A percentile compares a stretch with the other conserved stretches of the same genome.
Conservation (phyloP, 2,888 invertebrate genomes). For the Atethmia centrago region DNA sequence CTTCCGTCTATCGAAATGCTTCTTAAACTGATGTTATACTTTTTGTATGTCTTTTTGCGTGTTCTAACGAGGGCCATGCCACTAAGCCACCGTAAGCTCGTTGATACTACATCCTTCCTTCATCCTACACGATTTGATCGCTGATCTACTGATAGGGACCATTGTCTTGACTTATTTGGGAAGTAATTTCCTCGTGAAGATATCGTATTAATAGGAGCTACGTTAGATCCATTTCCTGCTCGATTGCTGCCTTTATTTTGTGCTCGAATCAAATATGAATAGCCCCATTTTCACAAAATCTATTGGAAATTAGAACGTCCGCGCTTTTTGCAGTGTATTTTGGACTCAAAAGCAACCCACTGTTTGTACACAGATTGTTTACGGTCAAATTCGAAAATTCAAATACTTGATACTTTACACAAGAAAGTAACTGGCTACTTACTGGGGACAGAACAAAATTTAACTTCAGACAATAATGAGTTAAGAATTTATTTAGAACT, state of each 20-base stretch:
- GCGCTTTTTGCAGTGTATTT: conserved; percentile 32
- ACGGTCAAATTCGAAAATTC: conserved; percentile 30
- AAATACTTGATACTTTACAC: conserved; percentile 40
- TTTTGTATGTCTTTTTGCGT: conserved; percentile 59
- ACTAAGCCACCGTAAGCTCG: conserved; percentile 65
- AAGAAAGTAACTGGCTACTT: conserved; percentile 26
- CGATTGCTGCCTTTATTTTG: conserved; percentile 24
- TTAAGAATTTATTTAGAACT: conserved; percentile 59
- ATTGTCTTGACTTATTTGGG: conserved; percentile 56
- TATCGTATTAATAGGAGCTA: conserved; percentile 42
- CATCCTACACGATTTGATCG: conserved; percentile 46
- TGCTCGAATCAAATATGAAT: conserved; percentile 13
- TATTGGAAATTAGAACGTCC: conserved; percentile 15
- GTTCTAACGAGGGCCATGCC: conserved; percentile 63
- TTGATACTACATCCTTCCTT: conserved; percentile 49
- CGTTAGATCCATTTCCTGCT: conserved; percentile 40
- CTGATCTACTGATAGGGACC: conserved; percentile 65
- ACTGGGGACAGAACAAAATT: conserved; percentile 34
- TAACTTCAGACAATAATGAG: conserved; percentile 49
- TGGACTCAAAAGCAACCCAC: conserved; percentile 31
- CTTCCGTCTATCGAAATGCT: conserved; percentile 14
- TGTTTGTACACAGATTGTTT: conserved; percentile 33
- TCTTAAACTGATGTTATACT: conserved; percentile 40
- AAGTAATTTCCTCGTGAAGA: conserved; percentile 53
- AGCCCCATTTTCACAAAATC: conserved; percentile 7